A percentile compares a stretch with the other conserved stretches of the same genome.
Evolutionary conservation across 2,797 vertebrate genomes (phyloP).

Genomic region (Nyctalus aviator): DNA sequence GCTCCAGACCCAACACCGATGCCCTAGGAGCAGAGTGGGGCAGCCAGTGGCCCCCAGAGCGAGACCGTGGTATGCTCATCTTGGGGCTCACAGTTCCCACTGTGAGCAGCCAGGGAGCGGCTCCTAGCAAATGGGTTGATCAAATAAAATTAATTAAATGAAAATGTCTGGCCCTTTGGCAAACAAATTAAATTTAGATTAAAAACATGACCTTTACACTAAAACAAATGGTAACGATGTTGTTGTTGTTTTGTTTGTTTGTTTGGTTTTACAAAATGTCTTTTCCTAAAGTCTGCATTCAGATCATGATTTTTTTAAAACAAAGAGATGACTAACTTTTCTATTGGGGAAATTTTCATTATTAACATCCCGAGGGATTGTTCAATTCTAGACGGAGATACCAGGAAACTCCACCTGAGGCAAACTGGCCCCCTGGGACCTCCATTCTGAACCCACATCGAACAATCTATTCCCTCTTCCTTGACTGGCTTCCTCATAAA

Average conservation of each 20-base stretch:
- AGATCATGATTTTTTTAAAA: not conserved
- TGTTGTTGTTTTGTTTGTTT: not conserved
- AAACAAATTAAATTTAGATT: not conserved
- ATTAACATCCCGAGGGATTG: not conserved
- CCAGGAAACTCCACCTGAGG: not conserved
- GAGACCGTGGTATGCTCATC: not conserved
- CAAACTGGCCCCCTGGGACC: not conserved
- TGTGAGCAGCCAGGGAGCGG: not conserved
- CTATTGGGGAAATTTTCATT: slow-evolving; percentile 33
- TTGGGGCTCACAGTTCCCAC: not conserved
- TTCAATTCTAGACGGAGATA: not conserved
- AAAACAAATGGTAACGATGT: not conserved
- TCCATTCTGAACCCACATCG: not conserved
- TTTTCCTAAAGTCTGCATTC: slow-evolving; percentile 17
- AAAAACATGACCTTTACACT: not conserved
- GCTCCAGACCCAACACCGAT: not conserved
- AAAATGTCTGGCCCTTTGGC: not conserved
- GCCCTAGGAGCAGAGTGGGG: not conserved
- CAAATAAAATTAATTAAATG: slow-evolving; percentile 38
- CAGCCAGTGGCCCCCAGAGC: not conserved
- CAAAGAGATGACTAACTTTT: not conserved
- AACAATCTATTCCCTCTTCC: not conserved
- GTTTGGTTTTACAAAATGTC: not conserved
- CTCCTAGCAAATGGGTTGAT: not conserved
- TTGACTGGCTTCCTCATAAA: not conserved